These are phyloP conservation scores for Odontesthes bonariensis DNA, from an alignment of 2,113 vertebrate genomes.

Conservation along the genomic window DNA sequence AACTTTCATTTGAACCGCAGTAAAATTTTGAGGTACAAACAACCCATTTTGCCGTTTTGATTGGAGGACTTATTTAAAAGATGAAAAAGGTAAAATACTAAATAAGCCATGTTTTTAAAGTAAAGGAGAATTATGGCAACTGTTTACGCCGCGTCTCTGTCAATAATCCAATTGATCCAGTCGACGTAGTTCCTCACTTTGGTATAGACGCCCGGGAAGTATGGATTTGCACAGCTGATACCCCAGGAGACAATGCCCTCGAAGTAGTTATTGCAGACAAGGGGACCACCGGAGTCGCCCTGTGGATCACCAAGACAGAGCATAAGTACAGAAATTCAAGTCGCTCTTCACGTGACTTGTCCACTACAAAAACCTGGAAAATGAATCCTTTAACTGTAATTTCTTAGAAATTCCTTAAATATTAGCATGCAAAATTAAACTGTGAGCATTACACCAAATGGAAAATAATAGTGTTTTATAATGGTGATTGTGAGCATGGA, in stretches of 20 bases:
- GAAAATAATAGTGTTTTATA: too few species aligned
- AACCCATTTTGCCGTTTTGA: not conserved
- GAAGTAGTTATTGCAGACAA: constrained; percentile 72
- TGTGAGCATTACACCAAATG: too few species aligned
- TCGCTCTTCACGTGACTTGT: not conserved
- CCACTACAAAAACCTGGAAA: not conserved
- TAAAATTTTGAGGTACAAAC: not conserved
- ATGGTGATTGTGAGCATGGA: too few species aligned
- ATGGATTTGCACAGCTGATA: constrained; percentile 76
- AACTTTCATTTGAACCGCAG: too few species aligned
- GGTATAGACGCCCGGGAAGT: constrained; percentile 83
- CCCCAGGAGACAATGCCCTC: constrained; percentile 86
- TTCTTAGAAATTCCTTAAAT: not conserved
- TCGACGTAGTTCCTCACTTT: constrained; percentile 72
- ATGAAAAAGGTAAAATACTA: not conserved
- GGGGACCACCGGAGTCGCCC: constrained; percentile 83
- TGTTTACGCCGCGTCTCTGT: constrained; percentile 1
- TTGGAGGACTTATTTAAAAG: not conserved
- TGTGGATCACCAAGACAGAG: constrained; percentile 45
- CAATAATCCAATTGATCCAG: constrained; percentile 70
- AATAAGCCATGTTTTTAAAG: not conserved
- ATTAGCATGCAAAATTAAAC: too few species aligned
- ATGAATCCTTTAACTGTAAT: not conserved
- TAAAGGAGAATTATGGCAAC: not conserved
- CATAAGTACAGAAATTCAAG: not conserved